Base-by-base conservation (phyloP, 23 tunicate species). In the Clavelina lepadiformis region DNA sequence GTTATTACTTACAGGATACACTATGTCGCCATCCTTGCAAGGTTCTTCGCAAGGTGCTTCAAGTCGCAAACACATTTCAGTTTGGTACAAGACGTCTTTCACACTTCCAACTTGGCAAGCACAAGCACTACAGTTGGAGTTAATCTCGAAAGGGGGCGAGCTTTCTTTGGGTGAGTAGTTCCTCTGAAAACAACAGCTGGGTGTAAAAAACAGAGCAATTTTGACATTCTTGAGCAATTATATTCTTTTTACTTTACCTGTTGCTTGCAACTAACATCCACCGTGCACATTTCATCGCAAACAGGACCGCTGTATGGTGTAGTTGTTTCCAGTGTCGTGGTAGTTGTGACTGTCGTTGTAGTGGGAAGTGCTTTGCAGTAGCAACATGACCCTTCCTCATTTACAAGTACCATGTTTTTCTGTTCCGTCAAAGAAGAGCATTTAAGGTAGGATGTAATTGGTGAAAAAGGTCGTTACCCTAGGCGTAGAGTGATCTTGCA, bases 41-140 rank as follows among this genome's bases (percentile, higher is more conserved):
- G 83, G 77, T 70, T 81, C 83, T 15, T 56, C 83, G 35, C 97
- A 89, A 7, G 80, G 84, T 41, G 74, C 67, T 26, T 52, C 83
- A 53, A 74, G 65, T 28, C 35, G 50, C 66, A 89, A 28, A 51
- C 97, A 89, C 97, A 75, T 74, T 64, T 79, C 81, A 21, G 97
- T 75, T 20, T 60, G 66, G 89, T 89, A 89, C 77, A 89, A 32
- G 13, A 46, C 29, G 44, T 89, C 97, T 32, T 71, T 63, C 20
- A 69, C 49, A 1, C 74, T 75, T 23, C 78, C 87, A 29, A 32
- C 73, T 7, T 83, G 75, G 62, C 97, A 89, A 15, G 71, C 79
- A 65, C 97, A 89, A 0, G 32, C 79, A 20, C 23, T 28, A 50
- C 89, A 82, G 1, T 27, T 27, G 24, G 45, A 68, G 5, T 32